Evolutionary conservation across 2,113 vertebrate genomes (phyloP), one percentile per base, ranked within the genome.

Genomic region (Notechis scutatus): DNA sequence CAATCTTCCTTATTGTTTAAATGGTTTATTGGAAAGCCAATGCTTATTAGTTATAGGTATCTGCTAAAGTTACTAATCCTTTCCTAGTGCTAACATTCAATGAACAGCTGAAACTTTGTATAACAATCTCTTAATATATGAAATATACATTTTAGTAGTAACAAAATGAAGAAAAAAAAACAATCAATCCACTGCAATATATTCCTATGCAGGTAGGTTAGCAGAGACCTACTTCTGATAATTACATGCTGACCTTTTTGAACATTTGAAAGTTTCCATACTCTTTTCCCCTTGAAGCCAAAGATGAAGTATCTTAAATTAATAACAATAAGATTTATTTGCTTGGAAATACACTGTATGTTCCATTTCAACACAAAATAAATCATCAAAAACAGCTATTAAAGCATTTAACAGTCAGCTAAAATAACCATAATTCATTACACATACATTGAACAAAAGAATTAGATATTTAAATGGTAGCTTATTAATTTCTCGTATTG

Each of bases 361-460:
- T 1, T 42, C 85, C 42, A 52, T 54, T 95, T 87, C 29, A 88
- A 34, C 18, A 4, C 56, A 1, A 42, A 64, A 52, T 94, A 88
- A 85, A 81, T 0, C 3, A 23, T 23, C 87, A 39, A 93, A 95
- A 95, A 92, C 89, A 91, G 24, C 34, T 92, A 95, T 59, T 91
- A 9, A 64, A 92, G 89, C 91, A 85, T 1, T 92, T 64, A 3
- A 91, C 3, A 4, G 2, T 93, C 15, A 3, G 29, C 88, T 90
- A 91, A 21, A 93, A 34, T 64, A 85, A 23, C 50, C 93, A 92
- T 81, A 94, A 94, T 92, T 91, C 34, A 95, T 42, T 93, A 2
- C 87, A 5, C 94, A 18, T 1, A 91, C 9, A 20, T 91, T 92
- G 81, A 55, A 92, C 81, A 94, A 93, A 93, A 50, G 88, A 45